Evolutionary conservation across 2,888 invertebrate species (phyloP), one percentile per base, ranked within the genome.

Genomic region (Ferrisia virgata): DNA sequence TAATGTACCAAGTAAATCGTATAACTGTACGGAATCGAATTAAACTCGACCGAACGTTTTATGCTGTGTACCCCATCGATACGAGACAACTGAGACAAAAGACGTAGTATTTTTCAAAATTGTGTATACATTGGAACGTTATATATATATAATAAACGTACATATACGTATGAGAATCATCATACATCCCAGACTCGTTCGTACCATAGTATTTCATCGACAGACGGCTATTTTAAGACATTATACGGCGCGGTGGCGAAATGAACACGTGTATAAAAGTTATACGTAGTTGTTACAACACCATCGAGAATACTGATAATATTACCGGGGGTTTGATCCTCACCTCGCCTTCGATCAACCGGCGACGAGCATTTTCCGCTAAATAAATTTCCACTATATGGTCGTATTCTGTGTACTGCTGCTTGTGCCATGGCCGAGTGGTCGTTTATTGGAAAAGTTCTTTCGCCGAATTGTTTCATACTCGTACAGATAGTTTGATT

Each of bases 361-460:
- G 15, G 4, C 25, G 31, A 43, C 2, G 6, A 25, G 64, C 64
- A 64, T 64, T 64, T 64, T 64, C 64, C 64, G 64, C 64, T 64
- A 64, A 64, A 64, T 64, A 64, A 64, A 64, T 64, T 64, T 28
- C 5, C 64, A 28, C 64, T 64, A 64, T 64, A 28, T 28, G 64
- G 15, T 15, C 64, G 28, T 64, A 64, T 64, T 28, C n/a, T n/a
- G n/a, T n/a, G n/a, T n/a, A n/a, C n/a, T n/a, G n/a, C n/a, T n/a
- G n/a, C n/a, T n/a, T n/a, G n/a, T n/a, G n/a, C n/a, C n/a, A n/a
- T n/a, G n/a, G n/a, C n/a, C n/a, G n/a, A n/a, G n/a, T 64, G 64
- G 28, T 64, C 64, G 64, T 64, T 64, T 64, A 64, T 64, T 64
- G 64, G 64, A 64, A 64, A 64, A 64, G n/a, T 64, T 64, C 64